Evolutionary conservation across 1,140 invertebrate species (phyloP).

Genomic region (Leptinotarsa undecemlineata): DNA sequence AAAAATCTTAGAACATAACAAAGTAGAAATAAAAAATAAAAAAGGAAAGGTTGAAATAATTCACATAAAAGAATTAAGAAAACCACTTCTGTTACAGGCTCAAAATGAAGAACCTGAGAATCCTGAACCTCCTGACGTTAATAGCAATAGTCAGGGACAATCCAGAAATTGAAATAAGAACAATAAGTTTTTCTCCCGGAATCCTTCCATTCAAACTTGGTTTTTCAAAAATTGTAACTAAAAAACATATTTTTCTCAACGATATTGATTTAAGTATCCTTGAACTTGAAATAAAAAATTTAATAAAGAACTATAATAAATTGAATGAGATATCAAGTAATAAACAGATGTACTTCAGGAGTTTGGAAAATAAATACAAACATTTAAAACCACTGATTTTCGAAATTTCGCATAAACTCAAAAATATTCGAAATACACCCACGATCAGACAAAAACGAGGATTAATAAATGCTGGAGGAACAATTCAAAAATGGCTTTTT

Average conservation of each 20-base stretch:
- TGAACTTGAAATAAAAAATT: too few species aligned
- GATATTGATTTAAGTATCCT: too few species aligned
- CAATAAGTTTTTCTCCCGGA: not conserved
- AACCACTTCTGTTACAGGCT: not conserved
- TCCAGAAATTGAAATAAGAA: not conserved
- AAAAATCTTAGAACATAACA: not conserved
- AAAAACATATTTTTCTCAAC: not conserved
- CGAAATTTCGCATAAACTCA: too few species aligned
- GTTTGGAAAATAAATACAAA: too few species aligned
- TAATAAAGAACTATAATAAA: too few species aligned
- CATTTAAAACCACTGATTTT: too few species aligned
- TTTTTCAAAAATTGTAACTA: not conserved
- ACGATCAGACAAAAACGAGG: not conserved
- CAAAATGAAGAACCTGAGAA: not conserved
- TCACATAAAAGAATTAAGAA: too few species aligned
- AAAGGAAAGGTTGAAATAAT: not conserved
- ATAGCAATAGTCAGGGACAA: not conserved
- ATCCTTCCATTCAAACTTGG: not conserved
- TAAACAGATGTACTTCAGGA: too few species aligned
- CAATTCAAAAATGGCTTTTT: not conserved
- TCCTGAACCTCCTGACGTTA: not conserved
- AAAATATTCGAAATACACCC: too few species aligned
- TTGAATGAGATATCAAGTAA: too few species aligned
- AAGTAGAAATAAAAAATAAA: not conserved
- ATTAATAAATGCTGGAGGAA: not conserved